Conservation (phyloP, 1,140 invertebrate genomes). For the Monochamus saltuarius region DNA sequence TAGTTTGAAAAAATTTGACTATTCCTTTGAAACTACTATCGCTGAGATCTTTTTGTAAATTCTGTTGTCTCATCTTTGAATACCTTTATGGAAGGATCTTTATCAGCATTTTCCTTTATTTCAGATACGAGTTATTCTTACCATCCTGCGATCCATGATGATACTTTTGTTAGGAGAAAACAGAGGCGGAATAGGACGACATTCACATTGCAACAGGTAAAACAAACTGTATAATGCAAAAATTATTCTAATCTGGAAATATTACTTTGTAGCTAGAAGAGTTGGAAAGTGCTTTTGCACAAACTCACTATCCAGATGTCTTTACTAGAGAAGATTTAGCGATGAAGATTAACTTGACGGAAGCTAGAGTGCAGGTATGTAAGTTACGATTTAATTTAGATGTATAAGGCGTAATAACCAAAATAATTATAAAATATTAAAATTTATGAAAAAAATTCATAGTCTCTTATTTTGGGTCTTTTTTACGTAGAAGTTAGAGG, state of each 20-base stretch:
- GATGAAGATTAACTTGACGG: conserved; percentile 97
- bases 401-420: too few relatives aligned
- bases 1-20: too few relatives aligned
- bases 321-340: conserved; percentile 96
- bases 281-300: conserved; percentile 94
- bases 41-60: too few relatives aligned
- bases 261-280: conserved; percentile 77
- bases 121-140: conserved; percentile 87
- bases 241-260: too few relatives aligned
- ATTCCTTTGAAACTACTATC: too few relatives aligned
- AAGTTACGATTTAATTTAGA: too few relatives aligned
- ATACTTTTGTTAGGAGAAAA: conserved; percentile 93
- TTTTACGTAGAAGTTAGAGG: too few relatives aligned
- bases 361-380: conserved; percentile 93
- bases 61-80: too few relatives aligned
- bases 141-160: conserved; percentile 93
- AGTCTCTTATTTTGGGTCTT: too few relatives aligned
- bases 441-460: too few relatives aligned
- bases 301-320: conserved; percentile 98
- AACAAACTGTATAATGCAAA: background rate
- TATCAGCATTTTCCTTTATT: conserved; percentile 42
- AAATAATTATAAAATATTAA: too few relatives aligned
- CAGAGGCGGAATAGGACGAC: conserved; percentile 94
- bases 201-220: conserved; percentile 93
- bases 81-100: too few relatives aligned